phyloP scores from a whole-genome alignment of 1,140 invertebrate genomes.

The Metaphire vulgaris region DNA sequence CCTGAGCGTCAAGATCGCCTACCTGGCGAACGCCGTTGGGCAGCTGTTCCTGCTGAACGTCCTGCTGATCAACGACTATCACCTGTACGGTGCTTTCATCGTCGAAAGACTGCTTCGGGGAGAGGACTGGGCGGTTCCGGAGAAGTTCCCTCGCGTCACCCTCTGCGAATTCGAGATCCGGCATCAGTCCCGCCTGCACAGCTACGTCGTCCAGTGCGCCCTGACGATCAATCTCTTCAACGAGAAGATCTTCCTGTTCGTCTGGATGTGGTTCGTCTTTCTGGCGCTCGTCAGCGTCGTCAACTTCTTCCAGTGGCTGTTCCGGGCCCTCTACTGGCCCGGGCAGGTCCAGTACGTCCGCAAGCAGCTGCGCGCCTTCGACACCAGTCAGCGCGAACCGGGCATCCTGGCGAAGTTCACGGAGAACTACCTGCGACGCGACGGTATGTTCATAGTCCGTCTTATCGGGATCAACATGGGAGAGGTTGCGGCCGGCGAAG shows the following conservation, averaged over 20 bases:
- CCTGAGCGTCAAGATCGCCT: conserved; percentile 54
- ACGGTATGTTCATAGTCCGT: conserved; percentile 31
- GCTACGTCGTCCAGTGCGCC: conserved; percentile 56
- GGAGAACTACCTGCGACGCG: conserved; percentile 25
- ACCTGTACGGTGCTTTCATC: conserved; percentile 54
- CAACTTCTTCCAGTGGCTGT: conserved; percentile 47
- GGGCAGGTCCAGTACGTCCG: conserved; percentile 26
- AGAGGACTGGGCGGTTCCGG: conserved; percentile 50
- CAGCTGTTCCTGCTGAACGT: conserved; percentile 57
- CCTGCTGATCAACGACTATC: conserved; percentile 55
- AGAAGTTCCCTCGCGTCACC: conserved; percentile 55
- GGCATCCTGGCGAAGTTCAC: conserved; percentile 19
- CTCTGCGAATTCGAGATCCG: conserved; percentile 57
- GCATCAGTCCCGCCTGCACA: conserved; percentile 53
- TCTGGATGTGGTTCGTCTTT: conserved; percentile 59
- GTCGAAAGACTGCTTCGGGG: conserved; percentile 53
- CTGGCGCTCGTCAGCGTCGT: conserved; percentile 53
- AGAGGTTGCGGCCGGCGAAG: conserved; percentile 27
- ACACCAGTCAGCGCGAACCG: conserved; percentile 22
- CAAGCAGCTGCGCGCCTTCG: conserved; percentile 30
- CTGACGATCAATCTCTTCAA: conserved; percentile 58
- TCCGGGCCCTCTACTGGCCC: conserved; percentile 25
- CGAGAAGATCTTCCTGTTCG: conserved; percentile 57
- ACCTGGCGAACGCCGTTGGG: conserved; percentile 55
- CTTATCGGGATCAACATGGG: conserved; percentile 29